Evolutionary conservation across 2,888 invertebrate species (phyloP), one percentile per base, ranked within the genome.

Genomic region (Lithodes maja): DNA sequence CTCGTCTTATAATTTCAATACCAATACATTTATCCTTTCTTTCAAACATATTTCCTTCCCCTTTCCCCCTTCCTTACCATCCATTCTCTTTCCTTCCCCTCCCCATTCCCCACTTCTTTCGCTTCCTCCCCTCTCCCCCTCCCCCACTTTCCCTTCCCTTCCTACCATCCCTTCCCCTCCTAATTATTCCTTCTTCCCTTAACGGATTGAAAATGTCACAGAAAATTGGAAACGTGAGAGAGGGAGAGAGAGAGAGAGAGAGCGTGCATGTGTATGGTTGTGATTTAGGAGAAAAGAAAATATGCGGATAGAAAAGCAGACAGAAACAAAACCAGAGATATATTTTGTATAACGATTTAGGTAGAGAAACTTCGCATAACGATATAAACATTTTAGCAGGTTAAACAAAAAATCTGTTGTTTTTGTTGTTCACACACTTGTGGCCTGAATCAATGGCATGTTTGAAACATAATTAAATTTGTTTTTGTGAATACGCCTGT

Each of bases 171-270:
- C 61, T 12, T 61, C 12, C 61, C 61, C 61, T 12, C 61, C 12
- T 12, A 7, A 5, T 12, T 61, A 5, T 61, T 12, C 61, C 12
- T 12, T 61, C 61, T 12, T 61, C 61, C 12, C 61, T 12, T 61
- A 33, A 61, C 61, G 61, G 61, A 61, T 12, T 61, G 61, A 61
- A 61, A 61, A 61, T 61, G 61, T n/a, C 74, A 17, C n/a, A 74
- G 74, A 78, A 78, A 50, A 78, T 12, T n/a, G 78, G 53, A 53
- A 78, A 53, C 15, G 78, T 3, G 53, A 78, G 50, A 49, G 53
- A 50, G 78, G 33, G 33, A 50, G 49, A 78, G 78, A 50, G 78
- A 49, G 53, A n/a, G 33, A 49, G n/a, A 49, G n/a, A 78, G 50
- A n/a, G 53, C 7, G 53, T 12, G 53, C 9, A 50, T 12, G 53